These are phyloP conservation scores for Caenorhabditis panamensis DNA, from an alignment of 2,888 invertebrate genomes.

Conservation along the genomic window DNA sequence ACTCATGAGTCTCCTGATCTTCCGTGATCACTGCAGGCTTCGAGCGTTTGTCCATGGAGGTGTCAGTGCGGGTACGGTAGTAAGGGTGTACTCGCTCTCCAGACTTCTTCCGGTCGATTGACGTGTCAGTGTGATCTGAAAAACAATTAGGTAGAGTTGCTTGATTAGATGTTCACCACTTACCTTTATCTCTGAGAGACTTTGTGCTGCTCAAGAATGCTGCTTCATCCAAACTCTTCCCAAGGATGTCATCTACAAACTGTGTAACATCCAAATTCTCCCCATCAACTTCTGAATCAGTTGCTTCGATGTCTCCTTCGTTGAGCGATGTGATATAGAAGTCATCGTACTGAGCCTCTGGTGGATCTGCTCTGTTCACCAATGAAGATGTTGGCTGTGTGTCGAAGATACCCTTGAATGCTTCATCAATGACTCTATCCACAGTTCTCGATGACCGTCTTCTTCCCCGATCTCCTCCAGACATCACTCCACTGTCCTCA, in stretches of 20 bases:
- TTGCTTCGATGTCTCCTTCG: slow-evolving; percentile 18
- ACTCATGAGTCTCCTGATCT: slow-evolving; percentile 17
- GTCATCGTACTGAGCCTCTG: slow-evolving; percentile 42
- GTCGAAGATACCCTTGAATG: slow-evolving; percentile 50
- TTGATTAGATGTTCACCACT: too few species aligned
- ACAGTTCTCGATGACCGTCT: slow-evolving; percentile 26
- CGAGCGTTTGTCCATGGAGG: slow-evolving; percentile 39
- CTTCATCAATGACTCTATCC: slow-evolving; percentile 51
- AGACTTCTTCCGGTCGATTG: slow-evolving; percentile 61
- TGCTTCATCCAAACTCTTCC: slow-evolving; percentile 66
- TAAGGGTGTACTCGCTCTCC: slow-evolving; percentile 33
- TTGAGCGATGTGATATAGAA: slow-evolving; percentile 55
- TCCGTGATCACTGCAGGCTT: slow-evolving; percentile 40
- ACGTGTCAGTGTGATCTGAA: slow-evolving; percentile 64
- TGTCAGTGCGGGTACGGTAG: slow-evolving; percentile 52
- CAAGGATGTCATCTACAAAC: slow-evolving; percentile 65
- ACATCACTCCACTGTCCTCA: slow-evolving; percentile 57
- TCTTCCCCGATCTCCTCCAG: slow-evolving; percentile 42
- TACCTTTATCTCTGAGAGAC: slow-evolving; percentile 29
- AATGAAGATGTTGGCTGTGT: slow-evolving; percentile 18
- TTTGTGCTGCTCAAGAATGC: slow-evolving; percentile 60
- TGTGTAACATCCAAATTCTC: slow-evolving; percentile 55
- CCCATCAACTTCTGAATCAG: slow-evolving; percentile 40
- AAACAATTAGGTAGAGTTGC: too few species aligned
- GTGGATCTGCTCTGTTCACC: not conserved